Conservation (phyloP, 1,140 invertebrate genomes). For the Platyura marginata region DNA sequence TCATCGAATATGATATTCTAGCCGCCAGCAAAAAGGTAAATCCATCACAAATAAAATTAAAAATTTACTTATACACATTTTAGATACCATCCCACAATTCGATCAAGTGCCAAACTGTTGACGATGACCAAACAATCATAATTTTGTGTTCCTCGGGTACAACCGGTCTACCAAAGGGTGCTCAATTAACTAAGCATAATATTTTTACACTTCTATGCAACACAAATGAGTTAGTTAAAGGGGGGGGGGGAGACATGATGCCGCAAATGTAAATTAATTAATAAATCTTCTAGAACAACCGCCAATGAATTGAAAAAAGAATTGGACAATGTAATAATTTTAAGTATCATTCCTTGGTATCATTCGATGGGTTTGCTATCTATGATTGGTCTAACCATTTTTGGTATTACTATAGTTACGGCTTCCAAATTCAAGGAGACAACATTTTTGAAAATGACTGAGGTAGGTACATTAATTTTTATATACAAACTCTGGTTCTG, state of each 20-base stretch:
- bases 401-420: conserved; percentile 34
- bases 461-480: conserved; percentile 7
- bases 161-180: conserved; percentile 54
- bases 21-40: too few species aligned
- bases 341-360: conserved; percentile 41
- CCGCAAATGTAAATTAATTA: conserved; percentile 29
- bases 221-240: too few species aligned
- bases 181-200: conserved; percentile 58
- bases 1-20: too few species aligned
- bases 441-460: conserved; percentile 35
- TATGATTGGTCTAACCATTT: conserved; percentile 25
- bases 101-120: conserved; percentile 24
- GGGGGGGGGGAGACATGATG: conserved; percentile 24
- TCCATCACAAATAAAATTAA: too few species aligned
- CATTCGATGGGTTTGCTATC: conserved; percentile 41
- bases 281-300: neutral
- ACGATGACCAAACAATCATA: too few species aligned
- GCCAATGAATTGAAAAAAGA: neutral
- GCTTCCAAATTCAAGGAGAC: conserved; percentile 46
- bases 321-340: conserved; percentile 3
- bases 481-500: neutral
- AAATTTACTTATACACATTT: too few species aligned
- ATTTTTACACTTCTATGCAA: too few species aligned
- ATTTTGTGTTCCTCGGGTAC: neutral
- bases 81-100: conserved; percentile 26